A percentile compares a stretch with the other conserved stretches of the same genome.
phyloP scores from a whole-genome alignment of 2,888 invertebrate genomes.

The Amphipyra berbera region DNA sequence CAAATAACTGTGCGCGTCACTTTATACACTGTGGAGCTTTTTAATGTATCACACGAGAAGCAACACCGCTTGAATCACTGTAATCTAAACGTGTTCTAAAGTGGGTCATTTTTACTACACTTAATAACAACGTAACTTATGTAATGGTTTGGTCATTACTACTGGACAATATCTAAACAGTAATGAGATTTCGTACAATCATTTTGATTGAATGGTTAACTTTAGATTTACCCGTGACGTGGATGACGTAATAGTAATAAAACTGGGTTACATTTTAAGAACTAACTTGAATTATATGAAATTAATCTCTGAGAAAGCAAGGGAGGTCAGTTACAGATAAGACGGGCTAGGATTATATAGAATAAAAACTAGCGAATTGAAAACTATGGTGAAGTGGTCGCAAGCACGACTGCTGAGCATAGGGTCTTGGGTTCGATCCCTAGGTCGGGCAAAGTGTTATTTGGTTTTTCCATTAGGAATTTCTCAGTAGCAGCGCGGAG shows the following conservation, averaged over 20 bases:
- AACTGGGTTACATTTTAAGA: no score
- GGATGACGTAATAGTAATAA: not conserved
- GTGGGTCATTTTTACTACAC: slow-evolving; percentile 42
- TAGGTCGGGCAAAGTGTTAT: no score
- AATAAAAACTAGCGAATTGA: not conserved
- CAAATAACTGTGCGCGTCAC: not conserved
- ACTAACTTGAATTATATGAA: no score
- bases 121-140: slow-evolving; percentile 27
- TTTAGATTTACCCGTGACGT: not conserved
- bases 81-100: slow-evolving; percentile 29
- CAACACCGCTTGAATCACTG: no score
- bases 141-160: slow-evolving; percentile 11
- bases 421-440: no score
- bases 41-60: slow-evolving; percentile 4
- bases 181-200: slow-evolving; percentile 12
- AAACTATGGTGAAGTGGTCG: no score
- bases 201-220: slow-evolving; percentile 11
- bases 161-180: slow-evolving; percentile 18
- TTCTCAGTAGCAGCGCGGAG: no score
- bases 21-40: not conserved
- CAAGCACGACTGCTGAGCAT: no score
- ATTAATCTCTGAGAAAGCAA: no score
- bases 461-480: no score
- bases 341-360: not conserved
- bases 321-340: no score